These are phyloP conservation scores for Craniophora ligustri DNA, from an alignment of 2,888 invertebrate species.

Conservation along the genomic window DNA sequence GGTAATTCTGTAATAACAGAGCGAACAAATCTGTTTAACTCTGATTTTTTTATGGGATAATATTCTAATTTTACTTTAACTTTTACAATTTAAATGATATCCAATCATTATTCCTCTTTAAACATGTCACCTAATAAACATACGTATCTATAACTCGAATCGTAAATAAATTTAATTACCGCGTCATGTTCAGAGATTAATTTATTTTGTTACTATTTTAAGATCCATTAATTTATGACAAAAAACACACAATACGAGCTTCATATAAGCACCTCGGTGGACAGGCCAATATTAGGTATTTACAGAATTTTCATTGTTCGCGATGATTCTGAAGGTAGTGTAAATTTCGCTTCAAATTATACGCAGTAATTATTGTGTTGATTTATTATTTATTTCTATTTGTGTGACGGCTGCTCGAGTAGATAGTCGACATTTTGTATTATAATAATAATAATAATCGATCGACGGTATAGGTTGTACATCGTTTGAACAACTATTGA, in stretches of 20 bases:
- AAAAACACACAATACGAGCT: constrained; percentile 5
- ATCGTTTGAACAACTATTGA: constrained; percentile 82
- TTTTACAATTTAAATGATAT: no score
- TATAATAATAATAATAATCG: constrained; percentile 59
- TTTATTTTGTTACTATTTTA: not conserved
- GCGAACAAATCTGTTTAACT: no score
- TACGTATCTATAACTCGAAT: no score
- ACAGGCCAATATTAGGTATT: constrained; percentile 31
- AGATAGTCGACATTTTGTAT: constrained; percentile 73
- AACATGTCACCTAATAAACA: no score
- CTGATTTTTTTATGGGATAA: no score
- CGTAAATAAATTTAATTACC: no score
- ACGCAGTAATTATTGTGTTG: constrained; percentile 48
- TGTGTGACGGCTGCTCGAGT: constrained; percentile 63
- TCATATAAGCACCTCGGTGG: constrained; percentile 40
- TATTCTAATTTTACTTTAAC: no score
- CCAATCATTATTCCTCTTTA: no score
- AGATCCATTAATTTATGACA: not conserved
- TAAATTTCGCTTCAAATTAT: constrained; percentile 62
- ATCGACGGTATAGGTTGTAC: constrained; percentile 81
- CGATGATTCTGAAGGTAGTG: constrained; percentile 64
- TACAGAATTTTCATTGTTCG: constrained; percentile 33
- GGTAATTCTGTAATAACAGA: no score
- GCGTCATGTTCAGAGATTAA: not conserved
- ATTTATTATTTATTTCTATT: constrained; percentile 31